Evolutionary conservation across 2,888 invertebrate genomes (phyloP), one percentile per base, ranked within the genome.

Genomic region (Byasa hedistus): DNA sequence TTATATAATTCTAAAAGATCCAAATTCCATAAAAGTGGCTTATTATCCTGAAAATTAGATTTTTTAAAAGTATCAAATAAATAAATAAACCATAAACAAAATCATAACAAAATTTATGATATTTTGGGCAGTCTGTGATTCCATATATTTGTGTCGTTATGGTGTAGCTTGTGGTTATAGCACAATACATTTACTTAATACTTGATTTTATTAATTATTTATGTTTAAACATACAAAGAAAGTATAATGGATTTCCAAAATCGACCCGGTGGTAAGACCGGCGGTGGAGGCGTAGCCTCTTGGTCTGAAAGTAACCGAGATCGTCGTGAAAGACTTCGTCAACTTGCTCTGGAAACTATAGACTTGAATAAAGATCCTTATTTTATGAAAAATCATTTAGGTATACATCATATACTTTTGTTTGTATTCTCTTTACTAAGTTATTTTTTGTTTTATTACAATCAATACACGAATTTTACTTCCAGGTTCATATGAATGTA

Each of bases 321-420:
- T 82, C 94, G 99, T 52, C 94, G 99, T 71, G 99, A 99, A 86
- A 94, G 99, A 65, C 94, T 99, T 36, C 94, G 99, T 17, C 99
- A 99, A 86, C 93, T 99, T 58, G 99, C 99, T 27, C 91, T 99
- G 67, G 99, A 99, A 85, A 99, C 99, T 0, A 99, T 99, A 69
- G 99, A 99, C 86, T 93, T 99, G 27, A 98, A 98, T 83, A 99
- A 99, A 89, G 99, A 99, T 94, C 99, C 99, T 0, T 99, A 99
- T 94, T 99, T 99, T 93, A 99, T 99, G 99, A 98, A 99, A 94
- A 99, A 99, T 92, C 99, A 99, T 92, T 93, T 99, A 75, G 98
- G 96, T 93, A 86, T 66, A 10, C 5, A 22, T 22, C 10, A 54
- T 54, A 22, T 54, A 54, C 0, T 8, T 52, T 44, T 44, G 10